Conservation (phyloP, 2,113 vertebrate species). For the Trochalopteron elliotii region DNA sequence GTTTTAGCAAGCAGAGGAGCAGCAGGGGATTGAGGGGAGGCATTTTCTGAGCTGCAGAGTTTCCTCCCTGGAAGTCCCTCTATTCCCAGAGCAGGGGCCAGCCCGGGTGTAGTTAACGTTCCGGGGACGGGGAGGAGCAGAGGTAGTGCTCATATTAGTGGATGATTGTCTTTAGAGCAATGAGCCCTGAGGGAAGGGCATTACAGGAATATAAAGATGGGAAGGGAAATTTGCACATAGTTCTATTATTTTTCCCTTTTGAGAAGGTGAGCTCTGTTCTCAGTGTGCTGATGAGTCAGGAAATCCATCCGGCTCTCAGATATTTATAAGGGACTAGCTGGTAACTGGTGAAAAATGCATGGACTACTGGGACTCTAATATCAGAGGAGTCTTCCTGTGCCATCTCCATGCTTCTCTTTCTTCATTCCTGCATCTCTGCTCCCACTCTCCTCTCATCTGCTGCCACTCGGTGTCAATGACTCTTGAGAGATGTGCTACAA, state of each 20-base stretch:
- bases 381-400: slow-evolving; percentile 14
- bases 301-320: slow-evolving; percentile 56
- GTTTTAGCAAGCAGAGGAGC: not conserved
- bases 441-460: not conserved
- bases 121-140: not conserved
- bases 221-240: slow-evolving; percentile 42
- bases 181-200: slow-evolving; percentile 64
- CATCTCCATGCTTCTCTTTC: not conserved
- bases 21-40: slow-evolving; percentile 1
- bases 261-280: slow-evolving; percentile 59
- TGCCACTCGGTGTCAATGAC: not conserved
- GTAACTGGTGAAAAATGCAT: slow-evolving; percentile 59
- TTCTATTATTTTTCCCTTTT: slow-evolving; percentile 61
- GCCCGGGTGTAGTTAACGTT: not conserved
- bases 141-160: slow-evolving; percentile 18
- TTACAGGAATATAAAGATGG: slow-evolving; percentile 59
- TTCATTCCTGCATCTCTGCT: not conserved
- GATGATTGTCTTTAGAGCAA: slow-evolving; percentile 62
- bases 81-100: slow-evolving; percentile 38
- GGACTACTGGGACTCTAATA: slow-evolving; percentile 38
- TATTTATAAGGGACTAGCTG: slow-evolving; percentile 66
- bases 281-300: slow-evolving; percentile 36
- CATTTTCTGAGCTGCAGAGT: slow-evolving; percentile 11
- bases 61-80: not conserved
- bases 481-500: not conserved